Base-by-base conservation (phyloP, 2,888 invertebrate species). In the Metellina segmentata region DNA sequence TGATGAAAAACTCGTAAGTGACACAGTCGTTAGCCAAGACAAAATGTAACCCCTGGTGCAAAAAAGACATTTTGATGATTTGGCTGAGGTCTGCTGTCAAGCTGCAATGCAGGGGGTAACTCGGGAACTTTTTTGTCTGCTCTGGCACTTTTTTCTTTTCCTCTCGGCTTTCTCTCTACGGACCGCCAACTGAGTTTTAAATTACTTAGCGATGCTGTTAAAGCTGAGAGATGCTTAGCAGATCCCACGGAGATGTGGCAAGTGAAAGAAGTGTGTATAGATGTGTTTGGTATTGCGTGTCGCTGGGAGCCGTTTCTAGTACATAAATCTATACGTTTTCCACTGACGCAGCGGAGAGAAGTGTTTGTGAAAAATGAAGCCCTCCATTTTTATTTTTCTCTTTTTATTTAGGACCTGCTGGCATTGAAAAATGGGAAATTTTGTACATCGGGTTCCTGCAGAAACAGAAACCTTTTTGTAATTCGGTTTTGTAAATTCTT, bases 61-160 rank as follows among this genome's bases (percentile, higher is more conserved):
- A 79, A 83, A 85, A 89, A 72, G 71, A 85, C 51, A 71, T 85
- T 89, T 89, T 89, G 83, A 89, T 83, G 83, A 71, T 89, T 51
- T 48, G 79, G 61, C 79, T 83, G 83, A 83, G 70, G 77, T 78
- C 83, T 52, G 70, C 83, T 89, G 85, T 89, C 79, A 79, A 19
- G 49, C n/a, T 49, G 69, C 75, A 61, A 77, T 48, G 72, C 78
- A 70, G 83, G 89, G 79, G 83, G 83, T 48, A 71, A 48, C 53
- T 48, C 49, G 6, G 78, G 70, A 34, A 70, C 20, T 49, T 53
- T 34, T 34, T 34, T 34, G 34, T 34, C 34, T 34, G 34, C 34
- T 34, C 19, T 48, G 49, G 49, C 13, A 51, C 71, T 48, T 49
- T 13, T 70, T 75, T 34, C 48, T 52, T 77, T 70, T 70, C 70